A percentile compares a stretch with the other conserved stretches of the same genome.
Evolutionary conservation across 2,888 invertebrate species (phyloP).

Genomic region (Sturmia bella): DNA sequence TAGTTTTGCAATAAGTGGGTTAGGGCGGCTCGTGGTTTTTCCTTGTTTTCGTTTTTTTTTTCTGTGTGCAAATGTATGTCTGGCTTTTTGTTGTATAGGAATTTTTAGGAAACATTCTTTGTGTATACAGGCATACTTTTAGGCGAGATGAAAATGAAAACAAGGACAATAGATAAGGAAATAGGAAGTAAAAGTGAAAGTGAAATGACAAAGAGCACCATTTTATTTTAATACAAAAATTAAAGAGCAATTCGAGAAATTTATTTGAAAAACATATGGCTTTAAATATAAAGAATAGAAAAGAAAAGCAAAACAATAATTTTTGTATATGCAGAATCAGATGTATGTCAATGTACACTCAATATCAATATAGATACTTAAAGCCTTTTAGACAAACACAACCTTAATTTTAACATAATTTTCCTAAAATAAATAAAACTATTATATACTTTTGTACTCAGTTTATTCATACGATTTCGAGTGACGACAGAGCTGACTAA

Average conservation of each 20-base stretch:
- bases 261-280: neutral
- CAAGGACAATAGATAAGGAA: conserved; percentile 13
- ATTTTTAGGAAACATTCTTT: conserved; percentile 10
- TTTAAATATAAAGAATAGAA: neutral
- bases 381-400: no score
- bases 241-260: neutral
- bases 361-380: no score
- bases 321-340: no score
- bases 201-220: conserved; percentile 10
- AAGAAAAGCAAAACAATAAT: no score
- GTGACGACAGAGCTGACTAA: no score
- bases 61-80: neutral
- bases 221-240: neutral
- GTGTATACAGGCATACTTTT: conserved; percentile 53
- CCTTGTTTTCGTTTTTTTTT: no score
- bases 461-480: no score
- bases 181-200: conserved; percentile 34
- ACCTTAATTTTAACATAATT: no score
- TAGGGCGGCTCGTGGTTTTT: conserved; percentile 33
- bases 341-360: no score
- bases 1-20: conserved; percentile 17
- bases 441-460: no score
- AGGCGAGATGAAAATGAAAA: conserved; percentile 42
- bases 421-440: no score
- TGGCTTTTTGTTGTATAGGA: conserved; percentile 12